These are phyloP conservation scores for Balanococcus diminutus DNA, from an alignment of 2,888 invertebrate species.

Conservation along the genomic window DNA sequence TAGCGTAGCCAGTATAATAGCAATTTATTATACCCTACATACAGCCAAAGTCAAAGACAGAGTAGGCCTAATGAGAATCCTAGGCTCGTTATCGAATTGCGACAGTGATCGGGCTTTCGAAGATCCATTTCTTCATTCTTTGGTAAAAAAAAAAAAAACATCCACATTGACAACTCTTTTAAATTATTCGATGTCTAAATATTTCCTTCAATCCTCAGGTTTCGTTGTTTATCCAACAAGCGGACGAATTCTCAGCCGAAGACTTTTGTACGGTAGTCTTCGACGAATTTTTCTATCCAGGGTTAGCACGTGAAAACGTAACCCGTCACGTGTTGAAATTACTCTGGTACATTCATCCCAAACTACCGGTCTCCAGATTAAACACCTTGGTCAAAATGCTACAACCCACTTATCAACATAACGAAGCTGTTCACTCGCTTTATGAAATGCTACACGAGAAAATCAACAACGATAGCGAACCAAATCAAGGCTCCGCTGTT, in stretches of 20 bases:
- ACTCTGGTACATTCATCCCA: constrained; percentile 87
- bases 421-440: constrained; percentile 80
- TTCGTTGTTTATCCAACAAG: constrained; percentile 82
- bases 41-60: constrained; percentile 82
- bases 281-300: constrained; percentile 93
- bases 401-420: constrained; percentile 71
- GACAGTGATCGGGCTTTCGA: constrained; percentile 92
- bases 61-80: constrained; percentile 79
- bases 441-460: constrained; percentile 81
- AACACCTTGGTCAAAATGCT: constrained; percentile 81
- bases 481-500: constrained; percentile 61
- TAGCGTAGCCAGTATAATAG: constrained; percentile 87
- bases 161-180: too few species aligned
- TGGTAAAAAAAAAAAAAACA: constrained; percentile 69
- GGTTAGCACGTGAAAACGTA: constrained; percentile 86
- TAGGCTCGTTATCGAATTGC: constrained; percentile 89
- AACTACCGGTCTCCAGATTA: constrained; percentile 78
- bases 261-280: constrained; percentile 95
- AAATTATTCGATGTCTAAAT: too few species aligned
- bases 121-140: constrained; percentile 91
- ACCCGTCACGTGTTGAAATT: constrained; percentile 88
- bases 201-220: constrained; percentile 62
- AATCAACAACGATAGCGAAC: constrained; percentile 74
- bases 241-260: constrained; percentile 90
- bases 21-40: constrained; percentile 94